These are phyloP conservation scores for Agrochola circellaris DNA, from an alignment of 2,888 invertebrate genomes.

Conservation along the genomic window DNA sequence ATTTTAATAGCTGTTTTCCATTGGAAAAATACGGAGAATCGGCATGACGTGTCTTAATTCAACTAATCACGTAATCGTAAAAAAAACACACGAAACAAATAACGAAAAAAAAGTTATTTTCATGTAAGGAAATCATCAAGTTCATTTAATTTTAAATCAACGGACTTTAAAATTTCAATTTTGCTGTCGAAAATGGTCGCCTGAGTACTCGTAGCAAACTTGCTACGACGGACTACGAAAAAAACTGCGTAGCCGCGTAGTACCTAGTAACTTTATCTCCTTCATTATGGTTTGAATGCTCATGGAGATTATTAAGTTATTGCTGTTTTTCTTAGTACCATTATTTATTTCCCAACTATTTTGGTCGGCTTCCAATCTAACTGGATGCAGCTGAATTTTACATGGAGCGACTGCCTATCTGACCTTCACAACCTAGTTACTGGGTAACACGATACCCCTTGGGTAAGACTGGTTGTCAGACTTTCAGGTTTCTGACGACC, in stretches of 20 bases:
- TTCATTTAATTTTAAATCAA: not conserved
- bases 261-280: not conserved
- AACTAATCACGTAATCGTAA: no score
- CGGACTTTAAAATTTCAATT: not conserved
- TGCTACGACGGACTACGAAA: slow-evolving; percentile 41
- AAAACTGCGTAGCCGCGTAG: slow-evolving; percentile 21
- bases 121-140: not conserved
- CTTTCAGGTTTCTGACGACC: no score
- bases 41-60: not conserved
- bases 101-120: not conserved
- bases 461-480: no score
- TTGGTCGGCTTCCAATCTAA: no score
- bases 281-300: not conserved
- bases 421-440: no score
- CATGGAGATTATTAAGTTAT: not conserved
- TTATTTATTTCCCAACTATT: not conserved
- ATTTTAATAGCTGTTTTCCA: slow-evolving; percentile 7
- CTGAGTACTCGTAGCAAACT: not conserved
- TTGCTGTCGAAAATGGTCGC: not conserved
- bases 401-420: no score
- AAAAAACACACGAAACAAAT: not conserved
- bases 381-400: no score
- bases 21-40: slow-evolving; percentile 24
- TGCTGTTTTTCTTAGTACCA: not conserved
- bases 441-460: no score